A percentile compares a stretch with the other conserved stretches of the same genome.
Evolutionary conservation across 2,797 vertebrate genomes (phyloP).

Genomic region (Mus spretus): DNA sequence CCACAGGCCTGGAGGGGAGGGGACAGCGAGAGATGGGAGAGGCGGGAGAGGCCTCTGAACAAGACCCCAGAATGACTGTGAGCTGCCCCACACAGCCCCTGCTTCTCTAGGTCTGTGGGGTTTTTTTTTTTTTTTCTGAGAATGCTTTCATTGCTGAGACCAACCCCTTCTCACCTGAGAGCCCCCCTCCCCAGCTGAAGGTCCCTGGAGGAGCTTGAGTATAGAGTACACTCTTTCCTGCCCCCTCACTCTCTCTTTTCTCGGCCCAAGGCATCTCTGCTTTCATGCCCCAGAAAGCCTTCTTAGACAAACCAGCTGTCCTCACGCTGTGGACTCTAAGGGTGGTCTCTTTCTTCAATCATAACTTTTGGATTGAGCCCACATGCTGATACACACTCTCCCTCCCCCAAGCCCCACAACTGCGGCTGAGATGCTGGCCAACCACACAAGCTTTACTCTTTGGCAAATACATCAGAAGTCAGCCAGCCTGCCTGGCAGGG

Average conservation of each 20-base stretch:
- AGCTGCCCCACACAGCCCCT: not conserved
- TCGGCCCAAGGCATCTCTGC: not conserved
- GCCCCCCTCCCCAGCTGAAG: too few relatives aligned
- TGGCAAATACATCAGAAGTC: not conserved
- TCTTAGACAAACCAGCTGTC: not conserved
- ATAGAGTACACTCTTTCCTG: not conserved
- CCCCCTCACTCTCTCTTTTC: not conserved
- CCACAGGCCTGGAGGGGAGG: rapidly evolving
- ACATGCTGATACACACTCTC: not conserved
- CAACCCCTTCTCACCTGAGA: too few relatives aligned
- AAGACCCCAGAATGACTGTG: not conserved
- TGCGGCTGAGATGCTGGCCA: not conserved
- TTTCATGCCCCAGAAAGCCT: too few relatives aligned
- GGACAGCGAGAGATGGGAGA: too few relatives aligned
- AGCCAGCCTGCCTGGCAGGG: not conserved
- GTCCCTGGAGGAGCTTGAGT: rapidly evolving
- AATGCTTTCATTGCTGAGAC: rapidly evolving
- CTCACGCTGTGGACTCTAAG: not conserved
- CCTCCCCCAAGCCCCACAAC: not conserved
- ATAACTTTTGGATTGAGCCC: not conserved
- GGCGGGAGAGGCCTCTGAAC: not conserved
- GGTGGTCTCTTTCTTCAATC: not conserved
- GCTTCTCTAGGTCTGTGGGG: rapidly evolving
- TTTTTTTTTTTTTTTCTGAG: not conserved
- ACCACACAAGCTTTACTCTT: not conserved